Evolutionary conservation across 2,888 invertebrate genomes (phyloP), one percentile per base, ranked within the genome.

Genomic region (Falcaria lacertinaria): DNA sequence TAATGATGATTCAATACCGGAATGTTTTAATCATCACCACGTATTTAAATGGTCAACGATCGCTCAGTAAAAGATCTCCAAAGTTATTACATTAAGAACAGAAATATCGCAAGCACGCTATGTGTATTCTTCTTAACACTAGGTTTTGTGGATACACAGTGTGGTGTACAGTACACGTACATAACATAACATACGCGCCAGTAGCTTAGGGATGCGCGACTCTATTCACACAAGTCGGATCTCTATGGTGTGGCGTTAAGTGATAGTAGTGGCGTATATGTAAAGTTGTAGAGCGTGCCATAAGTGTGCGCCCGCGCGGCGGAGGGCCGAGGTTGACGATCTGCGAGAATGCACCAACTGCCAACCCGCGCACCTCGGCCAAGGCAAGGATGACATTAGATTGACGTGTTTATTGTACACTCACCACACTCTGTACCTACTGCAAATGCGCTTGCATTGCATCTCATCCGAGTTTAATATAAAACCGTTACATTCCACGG

Each of bases 291-390:
- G 28, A 15, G 32, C 38, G 17, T 28, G 19, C 17, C 34, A 25
- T 32, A 34, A 40, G 58, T 53, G 57, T 52, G 53, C 54, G 50
- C 53, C 51, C 59, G 61, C 64, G 60, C 58, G 57, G 64, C 62
- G 64, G 66, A 68, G 66, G 66, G 66, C 54, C 68, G 80, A 82
- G 85, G 86, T 86, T 85, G 85, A 83, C 80, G 83, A 74, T 84
- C 85, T 69, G 69, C 69, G 78, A 80, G 84, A 82, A 83, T 81
- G 83, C 77, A 74, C 75, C 74, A 70, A 72, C 70, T 57, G 74
- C 75, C 74, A 70, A 71, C 69, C 56, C 69, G 72, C 76, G 73
- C 72, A 64, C 71, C 77, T 73, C 70, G 68, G 52, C 1, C 28
- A 7, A 6, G 11, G 42, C 42, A 46, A 74, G 71, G 76, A 73